Conservation (phyloP, 1,140 invertebrate species). For the Tyrophagus putrescentiae region DNA sequence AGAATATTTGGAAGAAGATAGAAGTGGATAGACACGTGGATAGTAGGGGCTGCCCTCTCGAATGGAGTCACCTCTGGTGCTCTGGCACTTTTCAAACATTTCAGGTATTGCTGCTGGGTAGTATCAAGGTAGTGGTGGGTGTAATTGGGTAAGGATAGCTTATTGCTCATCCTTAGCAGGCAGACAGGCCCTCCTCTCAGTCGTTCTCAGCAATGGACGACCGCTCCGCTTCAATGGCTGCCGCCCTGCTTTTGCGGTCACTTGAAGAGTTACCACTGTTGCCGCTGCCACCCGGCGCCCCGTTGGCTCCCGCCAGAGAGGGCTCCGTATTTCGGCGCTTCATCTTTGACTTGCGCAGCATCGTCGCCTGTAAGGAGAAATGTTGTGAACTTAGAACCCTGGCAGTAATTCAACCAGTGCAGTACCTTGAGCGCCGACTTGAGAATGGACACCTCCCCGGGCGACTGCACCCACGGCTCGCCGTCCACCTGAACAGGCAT, state of each 20-base stretch:
- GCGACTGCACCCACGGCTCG: slow-evolving; percentile 94
- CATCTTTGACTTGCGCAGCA: slow-evolving; percentile 41
- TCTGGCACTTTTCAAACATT: no score
- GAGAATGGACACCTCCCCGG: slow-evolving; percentile 91
- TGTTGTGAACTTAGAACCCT: no score
- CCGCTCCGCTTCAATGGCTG: background rate
- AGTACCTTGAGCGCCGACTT: slow-evolving; percentile 97
- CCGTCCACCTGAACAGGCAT: slow-evolving; percentile 98
- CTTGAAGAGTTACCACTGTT: background rate
- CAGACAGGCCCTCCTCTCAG: no score
- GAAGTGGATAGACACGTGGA: no score
- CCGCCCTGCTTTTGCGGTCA: background rate
- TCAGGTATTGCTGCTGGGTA: no score
- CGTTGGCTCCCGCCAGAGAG: slow-evolving; percentile 24
- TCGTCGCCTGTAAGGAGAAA: slow-evolving; percentile 37
- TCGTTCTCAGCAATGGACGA: slow-evolving; percentile 3
- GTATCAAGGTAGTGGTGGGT: no score
- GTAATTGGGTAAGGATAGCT: no score
- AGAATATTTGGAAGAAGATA: no score
- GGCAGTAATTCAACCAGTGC: no score
- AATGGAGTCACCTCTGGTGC: no score
- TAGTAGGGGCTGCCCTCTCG: no score
- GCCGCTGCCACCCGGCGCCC: background rate
- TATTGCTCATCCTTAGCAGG: no score
- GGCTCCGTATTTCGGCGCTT: slow-evolving; percentile 41